Percentiles rank a stretch among this genome's conserved stretches.
phyloP scores from a whole-genome alignment of 1,140 invertebrate genomes.

The Neodiprion virginianus region DNA sequence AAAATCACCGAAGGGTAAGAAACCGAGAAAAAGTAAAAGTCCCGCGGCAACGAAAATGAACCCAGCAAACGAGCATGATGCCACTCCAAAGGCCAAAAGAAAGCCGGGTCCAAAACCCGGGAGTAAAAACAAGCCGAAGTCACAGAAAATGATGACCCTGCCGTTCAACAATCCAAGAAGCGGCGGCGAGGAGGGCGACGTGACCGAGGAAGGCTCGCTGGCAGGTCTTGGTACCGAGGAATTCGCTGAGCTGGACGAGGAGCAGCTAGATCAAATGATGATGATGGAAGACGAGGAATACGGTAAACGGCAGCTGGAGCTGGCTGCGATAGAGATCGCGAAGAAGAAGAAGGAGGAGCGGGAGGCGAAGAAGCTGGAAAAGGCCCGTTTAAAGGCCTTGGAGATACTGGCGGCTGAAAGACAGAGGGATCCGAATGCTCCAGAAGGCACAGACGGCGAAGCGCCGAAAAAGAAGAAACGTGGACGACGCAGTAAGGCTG shows the following conservation, averaged over 20 bases:
- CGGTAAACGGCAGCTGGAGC: slow-evolving; percentile 63
- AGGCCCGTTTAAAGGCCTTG: slow-evolving; percentile 64
- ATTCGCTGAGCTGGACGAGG: slow-evolving; percentile 65
- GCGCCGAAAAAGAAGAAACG: slow-evolving; percentile 58
- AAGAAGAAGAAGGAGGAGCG: slow-evolving; percentile 67
- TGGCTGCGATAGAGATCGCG: slow-evolving; percentile 63
- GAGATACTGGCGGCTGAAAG: slow-evolving; percentile 56
- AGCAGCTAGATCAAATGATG: slow-evolving; percentile 65
- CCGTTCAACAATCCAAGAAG: slow-evolving; percentile 32
- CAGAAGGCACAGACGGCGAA: slow-evolving; percentile 51
- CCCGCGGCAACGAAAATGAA: slow-evolving; percentile 46
- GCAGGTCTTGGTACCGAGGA: slow-evolving; percentile 57
- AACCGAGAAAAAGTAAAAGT: slow-evolving; percentile 48
- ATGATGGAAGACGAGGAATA: slow-evolving; percentile 72
- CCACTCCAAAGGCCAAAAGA: slow-evolving; percentile 50
- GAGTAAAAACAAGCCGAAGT: slow-evolving; percentile 53
- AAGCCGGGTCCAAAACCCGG: slow-evolving; percentile 60
- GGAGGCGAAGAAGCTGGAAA: slow-evolving; percentile 66
- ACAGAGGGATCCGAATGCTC: slow-evolving; percentile 45
- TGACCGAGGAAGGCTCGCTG: slow-evolving; percentile 44
- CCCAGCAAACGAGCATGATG: slow-evolving; percentile 39
- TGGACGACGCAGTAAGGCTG: slow-evolving; percentile 58
- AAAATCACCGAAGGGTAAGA: slow-evolving; percentile 49
- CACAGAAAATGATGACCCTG: slow-evolving; percentile 33
- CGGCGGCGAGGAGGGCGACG: slow-evolving; percentile 44